Percentiles rank a stretch among this genome's conserved stretches.
phyloP scores from a whole-genome alignment of 2,888 invertebrate species.

The Diloba caeruleocephala region DNA sequence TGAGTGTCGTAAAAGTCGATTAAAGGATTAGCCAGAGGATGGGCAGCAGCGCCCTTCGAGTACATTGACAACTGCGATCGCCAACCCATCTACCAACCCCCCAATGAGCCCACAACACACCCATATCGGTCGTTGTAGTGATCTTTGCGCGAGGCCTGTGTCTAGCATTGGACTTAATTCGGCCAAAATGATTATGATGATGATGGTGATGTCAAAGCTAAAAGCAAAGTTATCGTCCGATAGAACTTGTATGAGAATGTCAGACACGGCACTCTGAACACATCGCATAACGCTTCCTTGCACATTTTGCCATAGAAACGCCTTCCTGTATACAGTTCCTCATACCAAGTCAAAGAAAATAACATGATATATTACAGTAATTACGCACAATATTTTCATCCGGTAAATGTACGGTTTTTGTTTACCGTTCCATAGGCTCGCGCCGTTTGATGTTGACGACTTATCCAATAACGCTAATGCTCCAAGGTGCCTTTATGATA shows the following conservation, averaged over 20 bases:
- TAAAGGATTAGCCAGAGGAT: no score
- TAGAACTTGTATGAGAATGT: conserved; percentile 4
- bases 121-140: no score
- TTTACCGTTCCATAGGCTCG: conserved; percentile 58
- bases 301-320: conserved; percentile 1
- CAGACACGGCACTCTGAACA: background rate
- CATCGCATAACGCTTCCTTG: conserved; percentile 1
- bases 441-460: conserved; percentile 81
- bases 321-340: conserved; percentile 8
- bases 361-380: conserved; percentile 68
- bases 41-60: no score
- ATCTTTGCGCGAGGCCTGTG: no score
- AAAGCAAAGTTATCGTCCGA: background rate
- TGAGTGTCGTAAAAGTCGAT: no score
- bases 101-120: no score
- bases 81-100: no score
- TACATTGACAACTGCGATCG: no score
- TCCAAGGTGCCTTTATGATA: conserved; percentile 48
- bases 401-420: conserved; percentile 72
- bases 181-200: no score
- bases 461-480: conserved; percentile 87
- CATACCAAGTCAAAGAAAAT: conserved; percentile 47
- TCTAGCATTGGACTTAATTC: no score
- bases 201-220: no score
- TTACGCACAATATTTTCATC: conserved; percentile 72